These are phyloP conservation scores for Rhopalosiphum padi DNA, from an alignment of 1,140 invertebrate genomes.

Conservation along the genomic window DNA sequence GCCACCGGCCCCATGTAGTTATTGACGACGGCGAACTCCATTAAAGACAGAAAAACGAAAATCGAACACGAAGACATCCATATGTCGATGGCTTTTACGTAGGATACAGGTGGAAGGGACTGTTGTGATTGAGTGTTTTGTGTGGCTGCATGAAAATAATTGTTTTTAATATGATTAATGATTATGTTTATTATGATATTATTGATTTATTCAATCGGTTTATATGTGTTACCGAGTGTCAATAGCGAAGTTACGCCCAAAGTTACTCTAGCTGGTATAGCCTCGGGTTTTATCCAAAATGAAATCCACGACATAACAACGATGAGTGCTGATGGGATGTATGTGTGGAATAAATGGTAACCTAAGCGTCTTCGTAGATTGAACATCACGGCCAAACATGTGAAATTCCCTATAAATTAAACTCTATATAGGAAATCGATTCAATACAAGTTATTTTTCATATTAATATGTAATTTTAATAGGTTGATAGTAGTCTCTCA, in stretches of 20 bases:
- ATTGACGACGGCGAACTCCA: constrained; percentile 92
- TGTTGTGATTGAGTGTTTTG: constrained; percentile 91
- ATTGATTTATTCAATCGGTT: background rate
- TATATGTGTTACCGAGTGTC: constrained; percentile 71
- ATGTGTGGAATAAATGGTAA: constrained; percentile 90
- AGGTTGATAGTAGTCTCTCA: background rate
- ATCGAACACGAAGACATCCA: constrained; percentile 94
- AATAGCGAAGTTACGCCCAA: constrained; percentile 84
- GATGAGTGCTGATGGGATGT: constrained; percentile 87
- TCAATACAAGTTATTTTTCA: background rate
- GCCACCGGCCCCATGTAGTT: constrained; percentile 89
- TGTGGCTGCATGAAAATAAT: constrained; percentile 68
- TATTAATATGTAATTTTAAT: background rate
- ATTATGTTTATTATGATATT: background rate
- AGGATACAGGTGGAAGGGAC: constrained; percentile 87
- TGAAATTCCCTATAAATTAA: constrained; percentile 76
- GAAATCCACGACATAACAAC: constrained; percentile 94
- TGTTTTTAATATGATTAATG: background rate
- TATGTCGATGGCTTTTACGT: constrained; percentile 90
- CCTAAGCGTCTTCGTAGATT: constrained; percentile 81
- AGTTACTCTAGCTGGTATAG: constrained; percentile 82
- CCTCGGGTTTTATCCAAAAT: constrained; percentile 92
- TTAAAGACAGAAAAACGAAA: constrained; percentile 89
- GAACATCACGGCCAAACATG: constrained; percentile 85
- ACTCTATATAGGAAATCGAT: constrained; percentile 22